Evolutionary conservation across 2,113 vertebrate species (phyloP).

Genomic region (Thermophis baileyi): DNA sequence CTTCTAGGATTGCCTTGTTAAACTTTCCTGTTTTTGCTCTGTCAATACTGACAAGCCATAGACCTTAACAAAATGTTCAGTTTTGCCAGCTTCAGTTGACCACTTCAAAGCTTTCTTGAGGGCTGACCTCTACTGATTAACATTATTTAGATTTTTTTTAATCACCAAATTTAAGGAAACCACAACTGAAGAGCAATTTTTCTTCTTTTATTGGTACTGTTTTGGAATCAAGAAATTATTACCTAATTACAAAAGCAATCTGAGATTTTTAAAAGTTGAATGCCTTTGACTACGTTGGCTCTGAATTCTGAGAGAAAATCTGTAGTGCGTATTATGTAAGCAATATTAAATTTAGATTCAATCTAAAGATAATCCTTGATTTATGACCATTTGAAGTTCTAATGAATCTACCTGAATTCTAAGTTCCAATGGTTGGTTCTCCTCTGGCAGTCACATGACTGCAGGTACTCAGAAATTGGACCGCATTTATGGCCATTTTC

Average conservation of each 20-base stretch:
- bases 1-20: slow-evolving; percentile 42
- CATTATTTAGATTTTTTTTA: slow-evolving; percentile 75
- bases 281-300: not conserved
- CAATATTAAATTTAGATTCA: not conserved
- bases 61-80: slow-evolving; percentile 75
- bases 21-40: slow-evolving; percentile 68
- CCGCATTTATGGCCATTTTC: no score
- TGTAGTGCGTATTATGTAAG: not conserved
- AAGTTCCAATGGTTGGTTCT: no score
- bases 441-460: no score
- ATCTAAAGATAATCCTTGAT: not conserved
- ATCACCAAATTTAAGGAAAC: slow-evolving; percentile 71
- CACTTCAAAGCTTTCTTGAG: slow-evolving; percentile 83
- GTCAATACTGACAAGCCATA: slow-evolving; percentile 76
- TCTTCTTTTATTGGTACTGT: not conserved
- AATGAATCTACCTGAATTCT: no score
- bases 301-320: not conserved
- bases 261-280: not conserved
- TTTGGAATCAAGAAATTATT: not conserved
- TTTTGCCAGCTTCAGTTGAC: slow-evolving; percentile 83
- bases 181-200: slow-evolving; percentile 71
- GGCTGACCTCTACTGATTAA: slow-evolving; percentile 83
- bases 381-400: no score
- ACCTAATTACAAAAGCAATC: not conserved
- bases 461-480: no score